Evolutionary conservation across 2,797 vertebrate genomes (phyloP), one percentile per base, ranked within the genome.

Genomic region (Sarcophilus harrisii): DNA sequence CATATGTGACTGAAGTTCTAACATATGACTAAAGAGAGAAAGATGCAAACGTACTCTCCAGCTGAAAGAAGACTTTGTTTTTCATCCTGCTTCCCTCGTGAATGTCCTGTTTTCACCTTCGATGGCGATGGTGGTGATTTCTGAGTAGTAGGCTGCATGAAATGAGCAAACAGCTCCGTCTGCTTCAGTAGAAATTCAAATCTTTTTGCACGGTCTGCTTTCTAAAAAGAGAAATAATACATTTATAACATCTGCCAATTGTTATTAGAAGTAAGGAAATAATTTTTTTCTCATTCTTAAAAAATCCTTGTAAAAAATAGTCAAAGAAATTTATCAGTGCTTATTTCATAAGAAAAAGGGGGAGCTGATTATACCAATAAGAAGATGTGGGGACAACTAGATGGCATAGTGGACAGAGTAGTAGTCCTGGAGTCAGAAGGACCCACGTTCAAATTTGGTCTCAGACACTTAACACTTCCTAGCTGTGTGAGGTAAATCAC

Each of bases 101-200:
- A 99, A 54, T 99, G 98, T 92, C 99, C 99, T 96, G 99, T 97
- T 96, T 99, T 99, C 97, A 99, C 98, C 98, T 99, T 99, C 95
- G 99, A 87, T 28, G 99, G 99, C 95, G 99, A 99, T 0, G 99
- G 99, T 96, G 99, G 99, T 0, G 99, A 99, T 96, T 99, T 99
- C 97, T 99, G 99, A 91, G 99, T 99, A 93, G 99, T 99, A 45
- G 99, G 99, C 95, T 99, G 99, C 98, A 99, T 99, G 94, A 99
- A 99, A 98, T 99, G 99, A 92, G 99, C 99, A 97, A 99, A 99
- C 45, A 99, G 99, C 96, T 99, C 99, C 18, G 99, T 99, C 98
- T 99, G 99, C 98, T 99, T 99, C 98, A 99, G 97, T 90, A 99
- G 99, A 98, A 99, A 99, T 96, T 99, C 99, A 98, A 99, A 99